phyloP scores from a whole-genome alignment of 2,888 invertebrate species.

The Ectemnius continuus region DNA sequence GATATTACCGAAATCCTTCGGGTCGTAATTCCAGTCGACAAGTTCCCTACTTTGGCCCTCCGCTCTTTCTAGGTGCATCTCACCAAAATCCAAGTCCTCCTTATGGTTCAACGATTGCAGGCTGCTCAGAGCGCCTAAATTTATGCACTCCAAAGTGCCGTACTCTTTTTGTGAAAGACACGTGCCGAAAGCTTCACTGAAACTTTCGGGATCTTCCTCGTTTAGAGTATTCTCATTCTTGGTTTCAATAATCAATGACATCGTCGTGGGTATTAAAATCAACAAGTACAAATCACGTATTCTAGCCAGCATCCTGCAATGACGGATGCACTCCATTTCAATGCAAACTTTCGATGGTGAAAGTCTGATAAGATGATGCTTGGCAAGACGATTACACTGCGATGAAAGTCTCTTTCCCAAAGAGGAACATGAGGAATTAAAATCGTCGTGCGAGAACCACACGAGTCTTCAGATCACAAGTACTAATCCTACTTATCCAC shows the following conservation, averaged over 20 bases:
- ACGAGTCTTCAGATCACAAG: no score
- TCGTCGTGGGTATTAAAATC: constrained; percentile 61
- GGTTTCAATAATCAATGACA: constrained; percentile 71
- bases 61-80: constrained; percentile 83
- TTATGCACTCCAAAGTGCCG: constrained; percentile 81
- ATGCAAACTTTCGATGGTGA: constrained; percentile 1
- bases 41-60: constrained; percentile 83
- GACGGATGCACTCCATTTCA: background rate
- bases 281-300: constrained; percentile 60
- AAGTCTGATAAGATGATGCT: constrained; percentile 26
- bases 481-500: no score
- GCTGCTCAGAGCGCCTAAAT: constrained; percentile 84
- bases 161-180: constrained; percentile 68
- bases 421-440: background rate
- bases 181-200: constrained; percentile 64
- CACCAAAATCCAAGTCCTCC: constrained; percentile 84
- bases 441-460: no score
- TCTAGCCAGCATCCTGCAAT: constrained; percentile 59
- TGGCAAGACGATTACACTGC: background rate
- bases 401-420: constrained; percentile 25
- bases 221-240: constrained; percentile 50
- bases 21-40: constrained; percentile 85
- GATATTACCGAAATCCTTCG: constrained; percentile 85
- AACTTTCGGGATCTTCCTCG: constrained; percentile 60
- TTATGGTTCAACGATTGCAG: constrained; percentile 84